Percentiles rank a stretch among this genome's conserved stretches.
Evolutionary conservation across 2,888 invertebrate species (phyloP).

Genomic region (Caenorhabditis sinica): DNA sequence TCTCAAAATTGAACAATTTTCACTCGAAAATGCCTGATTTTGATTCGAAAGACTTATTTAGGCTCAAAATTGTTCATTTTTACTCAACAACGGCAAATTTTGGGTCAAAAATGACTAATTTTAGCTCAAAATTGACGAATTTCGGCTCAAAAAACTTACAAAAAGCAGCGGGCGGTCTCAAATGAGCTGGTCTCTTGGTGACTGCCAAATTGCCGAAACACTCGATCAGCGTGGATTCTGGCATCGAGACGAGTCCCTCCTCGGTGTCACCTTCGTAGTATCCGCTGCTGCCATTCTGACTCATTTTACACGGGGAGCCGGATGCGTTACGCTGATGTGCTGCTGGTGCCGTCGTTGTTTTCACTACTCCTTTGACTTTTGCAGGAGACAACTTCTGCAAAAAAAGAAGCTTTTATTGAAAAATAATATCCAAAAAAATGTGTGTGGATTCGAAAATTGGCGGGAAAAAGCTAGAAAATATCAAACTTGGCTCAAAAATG

Average conservation of each 20-base stretch:
- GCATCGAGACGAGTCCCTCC: constrained; percentile 59
- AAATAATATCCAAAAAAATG: too few relatives aligned
- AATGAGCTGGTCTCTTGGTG: constrained; percentile 58
- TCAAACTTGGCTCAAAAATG: too few relatives aligned
- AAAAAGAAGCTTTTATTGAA: neutral
- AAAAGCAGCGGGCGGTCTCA: constrained; percentile 68
- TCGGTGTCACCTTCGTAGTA: constrained; percentile 57
- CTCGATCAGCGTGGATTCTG: constrained; percentile 61
- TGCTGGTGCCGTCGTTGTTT: constrained; percentile 4
- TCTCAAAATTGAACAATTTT: too few relatives aligned
- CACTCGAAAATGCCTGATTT: neutral
- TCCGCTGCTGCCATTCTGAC: constrained; percentile 55
- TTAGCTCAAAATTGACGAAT: neutral
- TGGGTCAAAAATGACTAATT: neutral
- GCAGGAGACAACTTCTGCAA: constrained; percentile 50
- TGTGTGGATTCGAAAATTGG: too few relatives aligned
- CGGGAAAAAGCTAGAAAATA: too few relatives aligned
- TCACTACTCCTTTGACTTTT: constrained; percentile 44
- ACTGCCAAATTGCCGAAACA: constrained; percentile 66
- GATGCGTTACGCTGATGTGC: neutral
- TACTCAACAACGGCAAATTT: too few relatives aligned
- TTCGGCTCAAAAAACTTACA: constrained; percentile 60
- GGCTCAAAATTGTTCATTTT: too few relatives aligned
- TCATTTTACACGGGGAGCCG: constrained; percentile 56
- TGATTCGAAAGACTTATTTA: too few relatives aligned